Base-by-base conservation (phyloP, 2,113 vertebrate species). In the Heterotis niloticus region DNA sequence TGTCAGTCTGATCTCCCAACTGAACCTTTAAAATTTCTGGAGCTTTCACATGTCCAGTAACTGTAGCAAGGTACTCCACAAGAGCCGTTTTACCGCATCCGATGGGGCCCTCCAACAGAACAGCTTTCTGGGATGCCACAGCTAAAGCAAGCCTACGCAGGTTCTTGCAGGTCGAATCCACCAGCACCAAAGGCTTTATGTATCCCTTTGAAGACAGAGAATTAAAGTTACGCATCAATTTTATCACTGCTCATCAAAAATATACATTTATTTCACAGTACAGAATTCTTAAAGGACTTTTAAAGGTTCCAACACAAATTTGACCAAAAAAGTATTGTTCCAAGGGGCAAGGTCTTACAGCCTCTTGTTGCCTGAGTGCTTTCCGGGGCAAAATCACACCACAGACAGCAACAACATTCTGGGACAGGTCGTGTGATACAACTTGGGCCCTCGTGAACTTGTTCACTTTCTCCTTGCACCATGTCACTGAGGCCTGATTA, bases 1-100 rank as follows among this genome's bases (percentile, higher is more conserved):
- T 99, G 84, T 99, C 98, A 0, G 96, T 99, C 80, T 99, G 98
- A 91, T 99, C 98, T 52, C 98, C 98, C 56, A 99, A 95, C 51
- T 99, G 98, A 73, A 99, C 94, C 89, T 98, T 99, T 16, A 99
- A 91, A 82, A 99, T 92, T 52, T 95, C 92, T 78, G 95, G 91
- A 0, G 94, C 86, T 78, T 94, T 95, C 1, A 72, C 84, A 82
- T 97, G 95, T 82, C 96, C 96, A 0, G 96, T 98, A 75, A 94
- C 75, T 18, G 91, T 85, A 20, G 96, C 96, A 89, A 98, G 90
- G 79, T 94, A 90, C 78, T 98, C 96, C 10, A 99, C 92, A 79
- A 99, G 87, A 56, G 93, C 93, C 0, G 96, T 98, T 93, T 99
- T 99, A 66, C 98, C 96, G 79, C 96, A 96, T 78, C 98, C 98